Evolutionary conservation across 2,888 invertebrate genomes (phyloP).

Genomic region (Lysandra bellargus): DNA sequence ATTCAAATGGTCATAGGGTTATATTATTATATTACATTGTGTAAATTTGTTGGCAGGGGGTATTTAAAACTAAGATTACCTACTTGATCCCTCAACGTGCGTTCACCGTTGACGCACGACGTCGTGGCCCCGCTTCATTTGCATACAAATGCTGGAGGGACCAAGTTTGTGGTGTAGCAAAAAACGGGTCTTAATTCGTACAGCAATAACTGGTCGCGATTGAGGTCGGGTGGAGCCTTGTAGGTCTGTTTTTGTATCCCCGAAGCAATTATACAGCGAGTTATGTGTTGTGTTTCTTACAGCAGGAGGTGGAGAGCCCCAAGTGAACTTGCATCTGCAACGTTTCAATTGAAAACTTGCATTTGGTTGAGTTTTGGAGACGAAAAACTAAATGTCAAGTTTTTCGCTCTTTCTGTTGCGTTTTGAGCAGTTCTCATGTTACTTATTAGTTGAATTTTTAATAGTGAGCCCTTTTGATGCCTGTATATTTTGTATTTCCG

Average conservation of each 20-base stretch:
- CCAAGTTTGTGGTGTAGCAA: constrained; percentile 73
- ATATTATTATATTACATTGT: too few relatives aligned
- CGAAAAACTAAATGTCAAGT: not conserved
- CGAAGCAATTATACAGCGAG: constrained; percentile 11
- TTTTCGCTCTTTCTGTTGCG: not conserved
- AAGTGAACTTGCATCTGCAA: not conserved
- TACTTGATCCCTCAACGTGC: not conserved
- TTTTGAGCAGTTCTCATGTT: not conserved
- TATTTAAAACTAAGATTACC: not conserved
- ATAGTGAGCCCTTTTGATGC: too few relatives aligned
- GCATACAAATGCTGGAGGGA: constrained; percentile 70
- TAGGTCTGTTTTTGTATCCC: constrained; percentile 17
- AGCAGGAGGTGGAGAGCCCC: not conserved
- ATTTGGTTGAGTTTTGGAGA: not conserved
- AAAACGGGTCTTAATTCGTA: constrained; percentile 70
- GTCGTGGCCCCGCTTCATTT: constrained; percentile 71
- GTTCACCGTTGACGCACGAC: not conserved
- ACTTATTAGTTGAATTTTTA: too few relatives aligned
- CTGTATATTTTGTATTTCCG: too few relatives aligned
- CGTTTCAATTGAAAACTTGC: constrained; percentile 1
- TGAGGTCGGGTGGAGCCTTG: constrained; percentile 49
- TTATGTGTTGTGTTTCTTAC: constrained; percentile 12
- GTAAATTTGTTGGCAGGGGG: not conserved
- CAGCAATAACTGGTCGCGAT: constrained; percentile 69
- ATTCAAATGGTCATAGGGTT: too few relatives aligned